These are phyloP conservation scores for Carabus problematicus DNA, from an alignment of 2,888 invertebrate species.

Conservation along the genomic window DNA sequence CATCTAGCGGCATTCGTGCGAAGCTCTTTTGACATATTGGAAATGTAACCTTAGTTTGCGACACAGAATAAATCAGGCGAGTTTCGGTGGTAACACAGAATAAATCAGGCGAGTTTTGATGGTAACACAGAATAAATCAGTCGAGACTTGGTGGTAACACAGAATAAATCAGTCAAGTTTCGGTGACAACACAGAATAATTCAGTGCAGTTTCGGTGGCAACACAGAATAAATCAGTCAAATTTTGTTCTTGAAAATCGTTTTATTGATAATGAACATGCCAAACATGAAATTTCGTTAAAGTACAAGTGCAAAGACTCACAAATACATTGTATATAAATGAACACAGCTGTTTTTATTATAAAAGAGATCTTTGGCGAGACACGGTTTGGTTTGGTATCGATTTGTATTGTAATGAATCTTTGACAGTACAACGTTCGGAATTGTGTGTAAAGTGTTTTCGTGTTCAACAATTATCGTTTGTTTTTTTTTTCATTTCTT, in stretches of 20 bases:
- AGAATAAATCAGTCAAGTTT: too few species aligned
- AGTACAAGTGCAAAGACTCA: slow-evolving; percentile 37
- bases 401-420: too few species aligned
- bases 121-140: too few species aligned
- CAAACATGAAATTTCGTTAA: slow-evolving; percentile 37
- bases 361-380: slow-evolving; percentile 38
- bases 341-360: slow-evolving; percentile 35
- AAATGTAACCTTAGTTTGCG: too few species aligned
- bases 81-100: too few species aligned
- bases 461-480: slow-evolving; percentile 26
- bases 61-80: too few species aligned
- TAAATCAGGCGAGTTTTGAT: too few species aligned
- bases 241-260: slow-evolving; percentile 14
- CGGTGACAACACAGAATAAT: too few species aligned
- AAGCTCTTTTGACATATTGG: too few species aligned
- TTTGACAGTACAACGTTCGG: slow-evolving; percentile 11
- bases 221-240: not conserved
- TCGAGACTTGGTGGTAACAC: too few species aligned
- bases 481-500: slow-evolving; percentile 24
- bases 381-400: slow-evolving; percentile 39
- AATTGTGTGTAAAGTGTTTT: slow-evolving; percentile 26
- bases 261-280: slow-evolving; percentile 42
- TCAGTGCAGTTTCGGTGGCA: too few species aligned
- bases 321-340: slow-evolving; percentile 42
- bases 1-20: too few species aligned